Conservation (phyloP, 2,888 invertebrate species). For the Phaedon cochleariae region DNA sequence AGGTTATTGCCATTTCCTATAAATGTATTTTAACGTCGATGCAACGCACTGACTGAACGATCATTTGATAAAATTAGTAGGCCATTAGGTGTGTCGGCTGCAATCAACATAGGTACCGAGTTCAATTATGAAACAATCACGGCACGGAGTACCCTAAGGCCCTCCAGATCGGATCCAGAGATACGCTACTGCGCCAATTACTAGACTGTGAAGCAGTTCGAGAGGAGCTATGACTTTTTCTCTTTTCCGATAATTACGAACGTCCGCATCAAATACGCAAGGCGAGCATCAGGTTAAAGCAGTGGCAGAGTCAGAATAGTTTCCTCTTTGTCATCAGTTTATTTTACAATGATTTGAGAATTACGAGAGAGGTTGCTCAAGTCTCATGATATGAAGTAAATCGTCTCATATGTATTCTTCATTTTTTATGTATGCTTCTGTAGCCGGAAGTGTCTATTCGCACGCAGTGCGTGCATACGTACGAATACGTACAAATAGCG, state of each 20-base stretch:
- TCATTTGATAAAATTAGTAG: not conserved
- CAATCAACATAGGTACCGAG: not conserved
- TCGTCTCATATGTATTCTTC: too few species aligned
- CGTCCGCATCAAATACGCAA: slow-evolving; percentile 29
- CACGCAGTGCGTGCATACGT: too few species aligned
- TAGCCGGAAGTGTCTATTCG: too few species aligned
- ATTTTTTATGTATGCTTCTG: too few species aligned
- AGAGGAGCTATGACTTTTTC: slow-evolving; percentile 28
- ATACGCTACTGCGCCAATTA: slow-evolving; percentile 22
- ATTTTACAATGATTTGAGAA: too few species aligned
- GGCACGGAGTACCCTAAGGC: slow-evolving; percentile 13
- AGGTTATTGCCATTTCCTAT: too few species aligned
- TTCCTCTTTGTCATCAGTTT: not conserved
- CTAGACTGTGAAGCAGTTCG: slow-evolving; percentile 32
- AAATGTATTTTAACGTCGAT: too few species aligned
- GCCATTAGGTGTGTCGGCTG: not conserved
- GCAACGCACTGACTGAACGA: too few species aligned
- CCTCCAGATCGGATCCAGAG: slow-evolving; percentile 15
- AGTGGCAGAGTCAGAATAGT: not conserved
- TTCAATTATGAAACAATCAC: not conserved
- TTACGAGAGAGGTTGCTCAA: too few species aligned
- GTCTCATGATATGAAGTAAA: too few species aligned
- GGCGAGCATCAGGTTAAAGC: slow-evolving; percentile 9
- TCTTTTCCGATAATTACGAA: slow-evolving; percentile 24
- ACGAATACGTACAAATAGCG: too few species aligned